Conservation (phyloP, 2,888 invertebrate genomes). For the Limenitis camilla region DNA sequence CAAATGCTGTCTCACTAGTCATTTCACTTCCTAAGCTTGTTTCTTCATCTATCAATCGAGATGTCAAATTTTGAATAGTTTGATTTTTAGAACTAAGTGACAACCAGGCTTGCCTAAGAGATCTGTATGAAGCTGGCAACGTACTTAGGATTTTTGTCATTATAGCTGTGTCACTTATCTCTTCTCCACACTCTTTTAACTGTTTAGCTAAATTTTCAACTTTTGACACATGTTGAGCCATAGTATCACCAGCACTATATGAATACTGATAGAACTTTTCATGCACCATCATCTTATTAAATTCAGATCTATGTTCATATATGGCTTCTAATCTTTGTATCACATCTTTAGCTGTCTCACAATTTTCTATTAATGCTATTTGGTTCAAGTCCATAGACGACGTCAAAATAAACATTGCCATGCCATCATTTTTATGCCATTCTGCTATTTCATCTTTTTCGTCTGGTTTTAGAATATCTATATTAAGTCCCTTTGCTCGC, state of each 20-base stretch:
- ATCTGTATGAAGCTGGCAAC: constrained; percentile 25
- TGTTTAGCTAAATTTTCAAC: constrained; percentile 28
- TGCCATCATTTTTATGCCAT: no score
- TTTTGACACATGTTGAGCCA: constrained; percentile 29
- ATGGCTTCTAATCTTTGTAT: constrained; percentile 26
- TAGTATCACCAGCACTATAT: constrained; percentile 20
- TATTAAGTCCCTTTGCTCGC: constrained; percentile 24
- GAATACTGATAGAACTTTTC: constrained; percentile 24
- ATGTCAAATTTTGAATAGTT: constrained; percentile 26
- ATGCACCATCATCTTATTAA: constrained; percentile 25
- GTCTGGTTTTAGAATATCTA: constrained; percentile 10
- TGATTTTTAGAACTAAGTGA: constrained; percentile 22
- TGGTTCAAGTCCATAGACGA: constrained; percentile 25
- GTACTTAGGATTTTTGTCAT: constrained; percentile 33
- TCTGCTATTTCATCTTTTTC: constrained; percentile 22
- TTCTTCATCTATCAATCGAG: constrained; percentile 25
- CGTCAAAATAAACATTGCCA: constrained; percentile 22
- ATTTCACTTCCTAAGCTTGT: constrained; percentile 19
- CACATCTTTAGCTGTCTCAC: constrained; percentile 23
- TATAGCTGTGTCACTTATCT: constrained; percentile 28
- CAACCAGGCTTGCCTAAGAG: constrained; percentile 29
- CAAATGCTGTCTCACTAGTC: constrained; percentile 3
- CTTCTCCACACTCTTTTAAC: constrained; percentile 28
- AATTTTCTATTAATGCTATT: no score
- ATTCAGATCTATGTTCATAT: constrained; percentile 23